Evolutionary conservation across 2,113 vertebrate species (phyloP), one percentile per base, ranked within the genome.

Genomic region (Oreochromis niloticus): DNA sequence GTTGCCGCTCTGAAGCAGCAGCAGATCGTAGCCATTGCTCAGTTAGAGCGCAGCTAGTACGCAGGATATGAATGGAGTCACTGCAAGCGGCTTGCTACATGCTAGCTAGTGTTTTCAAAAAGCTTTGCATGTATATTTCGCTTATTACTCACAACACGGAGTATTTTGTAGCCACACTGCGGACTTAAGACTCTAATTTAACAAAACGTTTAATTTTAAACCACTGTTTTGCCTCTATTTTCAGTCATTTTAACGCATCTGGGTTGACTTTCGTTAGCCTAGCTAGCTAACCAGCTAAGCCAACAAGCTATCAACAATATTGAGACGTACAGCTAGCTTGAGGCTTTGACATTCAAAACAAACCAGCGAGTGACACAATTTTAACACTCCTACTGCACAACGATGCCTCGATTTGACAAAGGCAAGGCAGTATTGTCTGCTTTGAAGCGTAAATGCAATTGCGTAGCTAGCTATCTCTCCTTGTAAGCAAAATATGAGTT

Each of bases 401-500:
- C 27, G 80, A 82, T 54, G 73, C n/a, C 57, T 27, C 63, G 6
- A 86, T 41, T 82, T 80, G 55, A 39, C 82, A 34, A 13, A 86
- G 71, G 73, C 88, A 4, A 17, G 19, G 30, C 5, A 19, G 19
- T 52, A 56, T n/a, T 57, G 81, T 32, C 59, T 83, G 78, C 63
- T 56, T 41, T 17, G 81, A 83, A 66, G 82, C 73, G 87, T 68
- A 81, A 88, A 92, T 84, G 86, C 90, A 91, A 90, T 90, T 95
- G 94, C 95, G 95, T 86, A 94, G 92, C 93, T 85, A 93, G 93
- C 93, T 91, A 88, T 93, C 88, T 93, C 93, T 92, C 85, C 90
- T 94, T 93, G 95, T 96, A 93, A 92, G 95, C 93, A 95, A 96
- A 96, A 97, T 95, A 95, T 95, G 95, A 97, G 96, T 97, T 95